Base-by-base conservation (phyloP, 2,797 vertebrate species). In the Halcyon chelicuti region DNA sequence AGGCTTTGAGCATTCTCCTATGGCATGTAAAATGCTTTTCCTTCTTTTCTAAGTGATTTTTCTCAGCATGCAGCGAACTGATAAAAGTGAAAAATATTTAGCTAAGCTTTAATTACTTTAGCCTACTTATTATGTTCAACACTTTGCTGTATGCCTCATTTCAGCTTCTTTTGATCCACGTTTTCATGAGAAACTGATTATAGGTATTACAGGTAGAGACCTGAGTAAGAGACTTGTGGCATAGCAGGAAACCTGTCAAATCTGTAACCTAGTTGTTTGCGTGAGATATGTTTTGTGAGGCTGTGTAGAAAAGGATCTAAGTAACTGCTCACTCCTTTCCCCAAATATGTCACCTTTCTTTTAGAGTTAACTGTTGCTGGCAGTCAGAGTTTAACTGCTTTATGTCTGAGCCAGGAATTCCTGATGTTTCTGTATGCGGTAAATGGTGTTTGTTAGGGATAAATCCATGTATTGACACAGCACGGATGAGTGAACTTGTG, bases 91-190 rank as follows among this genome's bases (percentile, higher is more conserved):
- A 91, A 93, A 90, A 73, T 57, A 80, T 54, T 84, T 88, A 92
- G 51, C 71, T 94, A 81, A 92, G 61, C 71, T 93, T 96, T 96
- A 93, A 94, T 87, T 96, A 82, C 92, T 96, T 95, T 77, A 92
- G 37, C 78, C 86, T 94, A 74, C 61, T 95, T 93, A 79, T 28
- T 93, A 40, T 70, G 40, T 93, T 94, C 67, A 92, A 37, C 74
- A 72, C 19, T 33, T 95, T 91, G 20, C 76, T 79, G 12, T 79
- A 92, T 65, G 51, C 61, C 58, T 92, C 17, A 60, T 92, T 96
- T 93, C 44, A 77, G 10, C 25, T 90, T 71, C 62, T 86, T 96
- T 95, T 90, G 91, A 80, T 42, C 63, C 66, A 66, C 21, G 0
- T 91, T 96, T 96, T 93, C 71, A 68, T 70, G 55, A 78, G 57